Evolutionary conservation across 2,113 vertebrate genomes (phyloP), one percentile per base, ranked within the genome.

Genomic region (Cebus imitator): DNA sequence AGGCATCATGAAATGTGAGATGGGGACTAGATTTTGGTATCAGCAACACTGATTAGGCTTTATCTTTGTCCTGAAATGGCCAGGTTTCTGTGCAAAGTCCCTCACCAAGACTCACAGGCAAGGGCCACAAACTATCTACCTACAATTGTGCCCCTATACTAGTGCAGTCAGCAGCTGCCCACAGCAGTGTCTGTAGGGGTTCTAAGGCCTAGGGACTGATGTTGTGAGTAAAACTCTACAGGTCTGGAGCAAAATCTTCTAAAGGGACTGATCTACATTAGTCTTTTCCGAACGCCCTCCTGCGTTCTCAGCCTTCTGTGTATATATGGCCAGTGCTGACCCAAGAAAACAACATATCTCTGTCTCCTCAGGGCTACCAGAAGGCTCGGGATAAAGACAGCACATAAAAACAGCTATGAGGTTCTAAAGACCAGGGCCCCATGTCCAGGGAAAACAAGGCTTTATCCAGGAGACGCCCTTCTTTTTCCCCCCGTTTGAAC

Each of bases 11-110:
- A 94, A 82, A 89, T 3, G 0, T 17, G 80, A 96, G 84, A 92
- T 5, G 32, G 45, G 76, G 11, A 37, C 87, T 4, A 23, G 50
- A 27, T 64, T 95, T 37, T 23, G 18, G 40, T 68, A 64, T 75
- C 64, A 83, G 45, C 78, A 93, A 92, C 57, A 58, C 16, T 50
- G 14, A 85, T 75, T 68, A 68, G 73, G 64, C 78, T 87, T 97
- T 57, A 91, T 40, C n/a, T 93, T 32, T 84, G 79, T 87, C 70
- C 90, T 30, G 18, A 95, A 78, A 96, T 20, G 37, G 45, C 76
- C 61, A 92, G 61, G 80, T 66, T 50, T 95, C 81, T 79, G 32
- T 78, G 75, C 12, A 52, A 37, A 70, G 55, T 76, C 27, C 45
- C 21, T 72, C 52, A n/a, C 80, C 57, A 64, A 96, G 48, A 84